Conservation (phyloP, 2,113 vertebrate species). For the Physeter macrocephalus region DNA sequence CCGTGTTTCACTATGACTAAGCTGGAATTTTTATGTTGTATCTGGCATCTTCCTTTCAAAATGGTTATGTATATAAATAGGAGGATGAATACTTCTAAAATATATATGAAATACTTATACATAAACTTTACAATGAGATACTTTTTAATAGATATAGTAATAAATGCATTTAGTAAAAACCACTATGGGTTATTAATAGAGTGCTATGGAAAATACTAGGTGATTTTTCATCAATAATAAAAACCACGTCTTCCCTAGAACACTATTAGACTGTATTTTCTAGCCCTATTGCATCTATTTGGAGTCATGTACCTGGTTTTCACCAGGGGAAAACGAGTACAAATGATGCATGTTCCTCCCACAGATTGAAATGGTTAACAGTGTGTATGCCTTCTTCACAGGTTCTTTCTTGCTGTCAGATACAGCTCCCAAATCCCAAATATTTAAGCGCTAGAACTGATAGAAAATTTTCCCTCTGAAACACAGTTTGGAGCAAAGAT, state of each 20-base stretch:
- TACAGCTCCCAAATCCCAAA: not conserved
- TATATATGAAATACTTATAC: not conserved
- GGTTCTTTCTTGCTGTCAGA: not conserved
- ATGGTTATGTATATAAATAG: not conserved
- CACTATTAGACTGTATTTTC: not conserved
- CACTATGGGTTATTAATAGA: not conserved
- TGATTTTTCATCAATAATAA: not conserved
- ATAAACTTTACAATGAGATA: not conserved
- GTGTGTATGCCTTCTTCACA: not conserved
- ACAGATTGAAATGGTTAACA: not conserved
- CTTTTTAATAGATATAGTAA: not conserved
- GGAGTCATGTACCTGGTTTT: not conserved
- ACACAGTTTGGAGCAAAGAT: not conserved
- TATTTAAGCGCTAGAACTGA: not conserved
- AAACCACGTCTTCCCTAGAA: not conserved
- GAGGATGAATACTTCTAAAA: not conserved
- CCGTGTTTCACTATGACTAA: not conserved
- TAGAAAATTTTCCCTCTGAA: not conserved
- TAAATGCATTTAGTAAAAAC: not conserved
- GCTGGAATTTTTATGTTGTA: not conserved
- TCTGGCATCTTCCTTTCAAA: not conserved
- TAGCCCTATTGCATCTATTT: not conserved
- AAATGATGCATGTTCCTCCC: not conserved
- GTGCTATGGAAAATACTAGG: not conserved
- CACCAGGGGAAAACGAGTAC: accelerated